A percentile compares a stretch with the other conserved stretches of the same genome.
These are phyloP conservation scores for Chloroceryle inda DNA, from an alignment of 2,797 vertebrate species.

Conservation along the genomic window DNA sequence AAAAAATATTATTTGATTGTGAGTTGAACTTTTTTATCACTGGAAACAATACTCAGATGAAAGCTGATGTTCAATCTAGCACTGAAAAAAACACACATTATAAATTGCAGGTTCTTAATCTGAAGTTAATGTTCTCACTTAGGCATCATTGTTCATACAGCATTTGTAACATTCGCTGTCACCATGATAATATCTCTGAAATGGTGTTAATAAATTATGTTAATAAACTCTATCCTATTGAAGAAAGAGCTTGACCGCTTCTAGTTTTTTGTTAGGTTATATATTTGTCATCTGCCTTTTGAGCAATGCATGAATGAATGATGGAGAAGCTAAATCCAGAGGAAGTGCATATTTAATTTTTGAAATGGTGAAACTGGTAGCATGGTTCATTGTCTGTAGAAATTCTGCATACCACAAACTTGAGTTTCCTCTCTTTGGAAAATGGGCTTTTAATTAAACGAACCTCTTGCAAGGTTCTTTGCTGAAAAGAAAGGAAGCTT, in stretches of 20 bases:
- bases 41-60: neutral
- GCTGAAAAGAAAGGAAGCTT: neutral
- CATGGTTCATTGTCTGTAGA: neutral
- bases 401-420: neutral
- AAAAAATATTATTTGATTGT: neutral
- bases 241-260: neutral
- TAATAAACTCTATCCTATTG: neutral
- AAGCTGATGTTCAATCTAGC: neutral
- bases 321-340: neutral
- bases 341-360: neutral
- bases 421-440: neutral
- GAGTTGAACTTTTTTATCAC: neutral
- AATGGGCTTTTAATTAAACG: neutral
- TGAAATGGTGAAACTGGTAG: neutral
- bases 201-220: neutral
- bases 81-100: neutral
- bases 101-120: conserved; percentile 29
- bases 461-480: neutral
- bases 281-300: conserved; percentile 1
- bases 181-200: neutral
- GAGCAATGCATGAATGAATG: neutral
- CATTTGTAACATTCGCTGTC: neutral
- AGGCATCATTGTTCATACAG: neutral
- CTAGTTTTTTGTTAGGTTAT: neutral
- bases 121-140: conserved; percentile 49